These are phyloP conservation scores for Balearica regulorum DNA, from an alignment of 2,797 vertebrate genomes.

Conservation along the genomic window DNA sequence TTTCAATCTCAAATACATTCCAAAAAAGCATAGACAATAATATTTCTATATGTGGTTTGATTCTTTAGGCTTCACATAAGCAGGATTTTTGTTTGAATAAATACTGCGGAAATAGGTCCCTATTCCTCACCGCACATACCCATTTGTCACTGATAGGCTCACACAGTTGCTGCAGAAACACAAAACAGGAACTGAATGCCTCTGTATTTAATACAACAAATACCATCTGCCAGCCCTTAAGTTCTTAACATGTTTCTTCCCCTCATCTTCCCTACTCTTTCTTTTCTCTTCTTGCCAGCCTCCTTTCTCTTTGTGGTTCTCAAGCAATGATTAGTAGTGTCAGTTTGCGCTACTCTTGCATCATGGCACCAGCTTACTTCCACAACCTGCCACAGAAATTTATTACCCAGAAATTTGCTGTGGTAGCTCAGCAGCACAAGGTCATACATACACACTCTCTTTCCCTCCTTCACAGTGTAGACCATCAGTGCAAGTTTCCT, in stretches of 20 bases:
- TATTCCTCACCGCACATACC: neutral
- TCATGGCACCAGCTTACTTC: neutral
- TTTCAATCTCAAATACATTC: neutral
- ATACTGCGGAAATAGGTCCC: neutral
- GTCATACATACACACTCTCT: neutral
- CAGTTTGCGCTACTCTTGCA: neutral
- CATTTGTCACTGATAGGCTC: neutral
- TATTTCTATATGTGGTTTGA: neutral
- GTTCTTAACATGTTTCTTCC: neutral
- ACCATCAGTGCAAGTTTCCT: neutral
- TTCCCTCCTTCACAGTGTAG: neutral
- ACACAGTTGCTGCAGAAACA: neutral
- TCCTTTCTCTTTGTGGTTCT: neutral
- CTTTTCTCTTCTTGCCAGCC: neutral
- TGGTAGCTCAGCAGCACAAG: neutral
- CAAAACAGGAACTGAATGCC: neutral
- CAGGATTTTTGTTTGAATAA: neutral
- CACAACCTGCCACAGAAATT: neutral
- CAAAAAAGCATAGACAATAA: neutral
- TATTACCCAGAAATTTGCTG: neutral
- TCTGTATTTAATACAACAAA: neutral
- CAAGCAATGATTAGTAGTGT: neutral
- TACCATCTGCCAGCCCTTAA: neutral
- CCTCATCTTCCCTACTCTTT: neutral
- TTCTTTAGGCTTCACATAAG: neutral